Conservation (phyloP, 1,140 invertebrate species). For the Palaemon carinicauda region DNA sequence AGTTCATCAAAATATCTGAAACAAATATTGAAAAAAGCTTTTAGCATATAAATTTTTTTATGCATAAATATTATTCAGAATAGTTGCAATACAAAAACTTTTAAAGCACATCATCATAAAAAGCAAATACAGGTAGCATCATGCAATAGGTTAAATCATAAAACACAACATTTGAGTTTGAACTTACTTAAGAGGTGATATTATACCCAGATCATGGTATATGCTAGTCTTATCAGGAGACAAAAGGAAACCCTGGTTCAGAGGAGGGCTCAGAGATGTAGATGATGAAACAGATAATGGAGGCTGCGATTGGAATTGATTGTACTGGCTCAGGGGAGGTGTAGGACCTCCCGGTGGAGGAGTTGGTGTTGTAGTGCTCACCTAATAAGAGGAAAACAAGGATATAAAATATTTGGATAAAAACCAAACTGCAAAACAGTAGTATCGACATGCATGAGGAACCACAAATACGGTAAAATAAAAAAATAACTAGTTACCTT, state of each 20-base stretch:
- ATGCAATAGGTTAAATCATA: background rate
- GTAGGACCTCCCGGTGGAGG: conserved; percentile 23
- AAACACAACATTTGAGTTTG: background rate
- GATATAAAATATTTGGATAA: background rate
- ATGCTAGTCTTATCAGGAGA: conserved; percentile 49
- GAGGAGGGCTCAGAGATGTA: conserved; percentile 34
- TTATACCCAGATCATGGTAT: conserved; percentile 55
- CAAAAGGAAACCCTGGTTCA: conserved; percentile 55
- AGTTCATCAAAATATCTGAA: conserved; percentile 55
- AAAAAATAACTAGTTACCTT: too few relatives aligned
- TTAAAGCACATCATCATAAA: too few relatives aligned
- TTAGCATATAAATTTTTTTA: too few relatives aligned
- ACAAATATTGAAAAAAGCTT: background rate
- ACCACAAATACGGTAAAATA: too few relatives aligned
- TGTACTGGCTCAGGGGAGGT: conserved; percentile 25
- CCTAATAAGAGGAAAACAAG: background rate
- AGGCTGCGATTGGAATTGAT: conserved; percentile 17
- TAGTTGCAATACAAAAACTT: background rate
- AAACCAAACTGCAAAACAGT: too few relatives aligned
- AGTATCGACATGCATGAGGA: too few relatives aligned
- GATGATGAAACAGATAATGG: conserved; percentile 22
- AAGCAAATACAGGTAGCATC: background rate
- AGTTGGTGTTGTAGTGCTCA: conserved; percentile 17
- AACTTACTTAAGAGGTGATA: conserved; percentile 59
- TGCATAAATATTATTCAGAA: background rate